Evolutionary conservation across 2,888 invertebrate genomes (phyloP).

Genomic region (Trimorus sp.): DNA sequence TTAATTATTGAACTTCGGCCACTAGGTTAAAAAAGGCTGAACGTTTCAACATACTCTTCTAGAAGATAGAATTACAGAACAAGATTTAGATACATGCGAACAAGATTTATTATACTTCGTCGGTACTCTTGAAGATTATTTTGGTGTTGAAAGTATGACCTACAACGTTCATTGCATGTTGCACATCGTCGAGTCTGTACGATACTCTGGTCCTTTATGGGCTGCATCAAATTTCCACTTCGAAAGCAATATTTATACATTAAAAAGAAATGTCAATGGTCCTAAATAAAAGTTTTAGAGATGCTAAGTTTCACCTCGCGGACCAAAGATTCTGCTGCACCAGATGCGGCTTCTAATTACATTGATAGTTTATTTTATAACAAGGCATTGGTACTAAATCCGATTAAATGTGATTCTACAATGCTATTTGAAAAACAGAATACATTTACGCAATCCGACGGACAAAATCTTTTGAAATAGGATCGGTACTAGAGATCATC

Average conservation of each 20-base stretch:
- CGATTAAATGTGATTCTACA: not conserved
- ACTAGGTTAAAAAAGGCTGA: too few relatives aligned
- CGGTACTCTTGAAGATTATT: conserved; percentile 10
- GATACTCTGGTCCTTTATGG: conserved; percentile 23
- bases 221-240: conserved; percentile 18
- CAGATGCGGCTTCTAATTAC: not conserved
- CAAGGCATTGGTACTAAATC: not conserved
- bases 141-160: conserved; percentile 2
- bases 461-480: conserved; percentile 1
- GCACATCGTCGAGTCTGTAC: conserved; percentile 15
- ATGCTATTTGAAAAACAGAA: too few relatives aligned
- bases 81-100: conserved; percentile 16
- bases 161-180: conserved; percentile 24
- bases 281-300: conserved; percentile 19
- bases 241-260: conserved; percentile 19
- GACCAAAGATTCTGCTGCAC: not conserved
- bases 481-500: not conserved
- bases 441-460: too few relatives aligned
- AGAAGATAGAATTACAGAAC: conserved; percentile 6
- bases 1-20: too few relatives aligned
- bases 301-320: not conserved
- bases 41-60: conserved; percentile 9
- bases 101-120: conserved; percentile 13
- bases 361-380: conserved; percentile 12
- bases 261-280: conserved; percentile 11